Conservation (phyloP, 2,888 invertebrate species). For the Limnephilus lunatus region DNA sequence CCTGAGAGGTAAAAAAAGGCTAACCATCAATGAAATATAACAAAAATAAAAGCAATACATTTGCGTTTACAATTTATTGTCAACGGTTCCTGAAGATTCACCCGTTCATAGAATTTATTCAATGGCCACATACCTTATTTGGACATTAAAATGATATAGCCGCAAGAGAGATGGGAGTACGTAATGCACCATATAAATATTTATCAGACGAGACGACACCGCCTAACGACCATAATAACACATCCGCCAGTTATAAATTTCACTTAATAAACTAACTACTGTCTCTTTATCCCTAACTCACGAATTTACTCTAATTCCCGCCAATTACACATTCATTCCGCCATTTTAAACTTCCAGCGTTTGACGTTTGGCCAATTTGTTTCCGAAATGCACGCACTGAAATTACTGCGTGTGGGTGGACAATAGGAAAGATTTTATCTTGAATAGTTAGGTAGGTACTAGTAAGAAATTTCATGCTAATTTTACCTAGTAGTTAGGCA, state of each 20-base stretch:
- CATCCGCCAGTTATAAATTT: slow-evolving; percentile 44
- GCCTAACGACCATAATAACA: slow-evolving; percentile 7
- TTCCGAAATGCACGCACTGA: not conserved
- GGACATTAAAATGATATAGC: not conserved
- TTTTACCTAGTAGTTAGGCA: not conserved
- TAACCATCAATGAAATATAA: too few relatives aligned
- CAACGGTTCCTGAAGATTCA: not conserved
- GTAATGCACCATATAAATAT: slow-evolving; percentile 3
- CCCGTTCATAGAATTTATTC: not conserved
- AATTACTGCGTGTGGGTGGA: not conserved
- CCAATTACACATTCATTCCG: slow-evolving; percentile 51
- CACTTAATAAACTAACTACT: slow-evolving; percentile 14
- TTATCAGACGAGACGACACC: slow-evolving; percentile 28
- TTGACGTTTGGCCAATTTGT: not conserved
- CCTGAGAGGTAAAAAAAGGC: too few relatives aligned
- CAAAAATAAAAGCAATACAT: not conserved
- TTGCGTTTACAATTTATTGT: not conserved
- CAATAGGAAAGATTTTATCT: not conserved
- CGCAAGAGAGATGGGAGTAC: not conserved
- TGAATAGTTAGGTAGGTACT: not conserved
- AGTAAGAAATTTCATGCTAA: not conserved
- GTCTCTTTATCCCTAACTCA: slow-evolving; percentile 39
- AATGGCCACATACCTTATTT: not conserved
- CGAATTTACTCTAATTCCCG: slow-evolving; percentile 44
- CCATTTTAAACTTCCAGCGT: not conserved